A percentile compares a stretch with the other conserved stretches of the same genome.
Evolutionary conservation across 2,113 vertebrate genomes (phyloP).

Genomic region (Lepisosteus oculatus): DNA sequence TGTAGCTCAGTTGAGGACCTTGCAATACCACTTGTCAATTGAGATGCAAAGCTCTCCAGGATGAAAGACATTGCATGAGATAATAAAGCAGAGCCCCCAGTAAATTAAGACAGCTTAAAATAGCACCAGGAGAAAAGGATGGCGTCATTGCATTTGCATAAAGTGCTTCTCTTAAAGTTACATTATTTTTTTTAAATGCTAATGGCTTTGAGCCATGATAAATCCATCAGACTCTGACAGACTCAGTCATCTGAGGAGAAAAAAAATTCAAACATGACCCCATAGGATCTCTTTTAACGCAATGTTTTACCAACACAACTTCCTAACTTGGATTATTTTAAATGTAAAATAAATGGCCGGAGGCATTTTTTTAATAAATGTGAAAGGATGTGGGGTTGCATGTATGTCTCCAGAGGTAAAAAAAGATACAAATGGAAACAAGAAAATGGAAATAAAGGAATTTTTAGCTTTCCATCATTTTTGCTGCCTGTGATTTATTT

Average conservation of each 20-base stretch:
- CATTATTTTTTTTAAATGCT: conserved; percentile 4
- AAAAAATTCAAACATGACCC: conserved; percentile 21
- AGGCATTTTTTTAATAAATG: conserved; percentile 11
- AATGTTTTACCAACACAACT: conserved; percentile 40
- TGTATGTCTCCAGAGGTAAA: background rate
- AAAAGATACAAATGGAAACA: too few relatives aligned
- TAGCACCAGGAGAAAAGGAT: conserved; percentile 9
- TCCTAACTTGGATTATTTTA: conserved; percentile 39
- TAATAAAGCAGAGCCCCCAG: conserved; percentile 10
- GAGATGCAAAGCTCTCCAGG: background rate
- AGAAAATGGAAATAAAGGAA: too few relatives aligned
- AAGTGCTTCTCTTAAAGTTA: conserved; percentile 2
- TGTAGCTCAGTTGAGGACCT: background rate
- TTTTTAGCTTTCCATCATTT: too few relatives aligned
- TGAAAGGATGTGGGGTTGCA: conserved; percentile 16
- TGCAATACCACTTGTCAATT: background rate
- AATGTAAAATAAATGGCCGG: conserved; percentile 25
- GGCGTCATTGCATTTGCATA: conserved; percentile 12
- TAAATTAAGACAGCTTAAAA: conserved; percentile 12
- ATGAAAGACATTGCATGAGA: conserved; percentile 1
- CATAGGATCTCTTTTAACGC: conserved; percentile 36
- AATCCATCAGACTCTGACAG: conserved; percentile 42
- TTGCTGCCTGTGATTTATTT: too few relatives aligned
- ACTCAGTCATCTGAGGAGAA: conserved; percentile 29
- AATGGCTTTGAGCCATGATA: conserved; percentile 22